These are phyloP conservation scores for Nannospalax galili DNA, from an alignment of 2,113 vertebrate species.

Conservation along the genomic window DNA sequence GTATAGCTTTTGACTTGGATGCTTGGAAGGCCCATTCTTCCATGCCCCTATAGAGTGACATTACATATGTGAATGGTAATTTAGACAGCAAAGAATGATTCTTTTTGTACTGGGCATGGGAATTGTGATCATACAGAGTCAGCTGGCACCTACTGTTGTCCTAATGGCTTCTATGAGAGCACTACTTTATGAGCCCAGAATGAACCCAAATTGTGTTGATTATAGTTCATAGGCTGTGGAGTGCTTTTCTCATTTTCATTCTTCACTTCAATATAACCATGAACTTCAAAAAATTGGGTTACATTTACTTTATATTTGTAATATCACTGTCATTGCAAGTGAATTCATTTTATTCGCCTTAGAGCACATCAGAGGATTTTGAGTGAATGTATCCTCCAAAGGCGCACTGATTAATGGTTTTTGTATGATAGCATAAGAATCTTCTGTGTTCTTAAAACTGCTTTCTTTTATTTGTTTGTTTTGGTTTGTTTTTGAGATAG, in stretches of 20 bases:
- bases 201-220: background rate
- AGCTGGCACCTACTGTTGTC: background rate
- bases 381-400: background rate
- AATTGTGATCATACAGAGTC: background rate
- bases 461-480: background rate
- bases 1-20: background rate
- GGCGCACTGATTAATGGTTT: background rate
- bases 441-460: background rate
- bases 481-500: background rate
- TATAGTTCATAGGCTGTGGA: background rate
- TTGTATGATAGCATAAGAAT: background rate
- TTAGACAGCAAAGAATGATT: background rate
- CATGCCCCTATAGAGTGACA: background rate
- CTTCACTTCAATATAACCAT: background rate
- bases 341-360: slow-evolving; percentile 17
- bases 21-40: background rate
- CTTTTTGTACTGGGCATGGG: background rate
- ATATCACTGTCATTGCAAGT: background rate
- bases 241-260: background rate
- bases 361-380: background rate
- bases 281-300: background rate
- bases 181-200: background rate
- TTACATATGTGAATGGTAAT: background rate
- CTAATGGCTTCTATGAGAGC: background rate
- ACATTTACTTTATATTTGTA: slow-evolving; percentile 4